Evolutionary conservation across 2,797 vertebrate species (phyloP), one percentile per base, ranked within the genome.

Genomic region (Gallinago stenura): DNA sequence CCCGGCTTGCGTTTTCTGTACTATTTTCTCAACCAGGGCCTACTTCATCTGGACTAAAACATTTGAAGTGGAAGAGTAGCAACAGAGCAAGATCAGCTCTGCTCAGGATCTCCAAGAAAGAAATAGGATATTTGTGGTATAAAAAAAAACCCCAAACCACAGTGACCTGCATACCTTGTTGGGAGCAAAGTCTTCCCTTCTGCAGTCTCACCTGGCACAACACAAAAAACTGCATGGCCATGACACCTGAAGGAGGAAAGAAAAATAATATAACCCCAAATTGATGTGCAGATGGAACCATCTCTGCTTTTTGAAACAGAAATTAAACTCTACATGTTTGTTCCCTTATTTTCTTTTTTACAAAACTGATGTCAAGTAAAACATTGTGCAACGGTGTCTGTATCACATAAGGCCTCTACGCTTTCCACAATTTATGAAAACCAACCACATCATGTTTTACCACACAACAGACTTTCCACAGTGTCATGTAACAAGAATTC

Each of bases 161-260:
- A 68, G 3, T 46, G 15, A 70, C 43, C 75, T 51, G 39, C 30
- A n/a, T 16, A 39, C 16, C 43, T 50, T 62, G 5, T 7, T 33
- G 26, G 65, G 35, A 83, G 17, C 57, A 87, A 43, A 75, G 35
- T 19, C 19, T 18, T 43, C 17, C 17, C n/a, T 62, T 56, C 62
- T 54, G 28, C 58, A 61, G 33, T 31, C 6, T 0, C 26, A 20
- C 31, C 61, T 53, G 58, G n/a, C 51, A 70, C 0, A 0, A 72
- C 48, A 72, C 22, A 35, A 16, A 48, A 9, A 76, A 72, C 69
- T 80, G 45, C 60, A 82, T 2, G 62, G 78, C 25, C 66, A n/a
- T 5, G n/a, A 48, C 51, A 77, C 31, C 43, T 73, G n/a, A 46
- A 82, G 37, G 39, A 80, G 12, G 56, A 79, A 84, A 83, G 41